Evolutionary conservation across 2,797 vertebrate genomes (phyloP).

Genomic region (Rhinogobio ventralis): DNA sequence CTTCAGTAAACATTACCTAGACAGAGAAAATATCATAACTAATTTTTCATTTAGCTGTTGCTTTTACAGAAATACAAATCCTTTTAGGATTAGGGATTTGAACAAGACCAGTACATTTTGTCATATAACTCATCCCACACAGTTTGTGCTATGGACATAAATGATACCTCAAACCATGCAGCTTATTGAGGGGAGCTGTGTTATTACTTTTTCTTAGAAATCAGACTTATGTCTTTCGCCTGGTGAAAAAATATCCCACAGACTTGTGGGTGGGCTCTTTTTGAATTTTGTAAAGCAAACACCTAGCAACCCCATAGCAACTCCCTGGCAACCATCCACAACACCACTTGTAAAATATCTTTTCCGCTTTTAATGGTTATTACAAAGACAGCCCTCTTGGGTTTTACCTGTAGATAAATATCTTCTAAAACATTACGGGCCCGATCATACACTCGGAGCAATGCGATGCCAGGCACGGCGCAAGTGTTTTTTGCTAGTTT

Average conservation of each 20-base stretch:
- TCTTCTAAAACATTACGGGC: not conserved
- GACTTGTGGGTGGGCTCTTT: not conserved
- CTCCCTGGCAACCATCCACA: not conserved
- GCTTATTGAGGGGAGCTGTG: not conserved
- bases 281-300: not conserved
- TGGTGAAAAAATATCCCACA: not conserved
- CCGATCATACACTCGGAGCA: too few relatives aligned
- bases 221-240: not conserved
- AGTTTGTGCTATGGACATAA: conserved; percentile 6
- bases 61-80: conserved; percentile 14
- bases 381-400: not conserved
- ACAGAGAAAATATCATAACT: not conserved
- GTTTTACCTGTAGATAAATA: not conserved
- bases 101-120: conserved; percentile 18
- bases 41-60: not conserved
- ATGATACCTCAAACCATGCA: not conserved
- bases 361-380: not conserved
- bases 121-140: not conserved
- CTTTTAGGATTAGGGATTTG: conserved; percentile 8
- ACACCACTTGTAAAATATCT: not conserved
- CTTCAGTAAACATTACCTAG: conserved; percentile 98
- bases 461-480: too few relatives aligned
- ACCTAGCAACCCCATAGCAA: not conserved
- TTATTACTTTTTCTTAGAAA: not conserved
- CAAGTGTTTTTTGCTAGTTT: too few relatives aligned